Evolutionary conservation across 2,888 invertebrate species (phyloP).

Genomic region (Nomada lathburiana): DNA sequence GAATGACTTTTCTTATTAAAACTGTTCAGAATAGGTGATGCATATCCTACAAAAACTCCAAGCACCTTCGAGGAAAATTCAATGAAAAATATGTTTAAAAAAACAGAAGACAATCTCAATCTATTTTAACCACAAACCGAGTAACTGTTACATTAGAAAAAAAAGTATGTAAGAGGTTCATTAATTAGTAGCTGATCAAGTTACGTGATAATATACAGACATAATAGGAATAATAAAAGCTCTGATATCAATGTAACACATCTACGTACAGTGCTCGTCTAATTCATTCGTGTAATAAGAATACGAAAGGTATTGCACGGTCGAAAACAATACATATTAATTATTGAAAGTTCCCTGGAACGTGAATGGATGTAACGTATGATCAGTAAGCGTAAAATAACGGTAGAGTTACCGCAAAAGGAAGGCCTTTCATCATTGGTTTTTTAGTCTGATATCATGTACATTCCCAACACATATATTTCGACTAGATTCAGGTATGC

Average conservation of each 20-base stretch:
- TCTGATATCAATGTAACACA: not conserved
- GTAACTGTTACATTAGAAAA: too few species aligned
- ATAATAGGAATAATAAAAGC: not conserved
- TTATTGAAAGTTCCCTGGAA: slow-evolving; percentile 36
- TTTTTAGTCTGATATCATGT: slow-evolving; percentile 10
- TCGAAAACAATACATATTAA: slow-evolving; percentile 23
- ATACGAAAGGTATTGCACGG: not conserved
- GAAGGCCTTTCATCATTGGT: slow-evolving; percentile 27
- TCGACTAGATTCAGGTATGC: slow-evolving; percentile 2
- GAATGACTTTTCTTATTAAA: too few species aligned
- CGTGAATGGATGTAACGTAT: slow-evolving; percentile 40
- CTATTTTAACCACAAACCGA: too few species aligned
- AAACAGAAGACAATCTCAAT: too few species aligned
- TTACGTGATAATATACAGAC: not conserved
- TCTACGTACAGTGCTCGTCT: not conserved
- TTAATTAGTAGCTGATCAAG: not conserved
- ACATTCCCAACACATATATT: not conserved
- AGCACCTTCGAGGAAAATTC: too few species aligned
- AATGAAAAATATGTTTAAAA: too few species aligned
- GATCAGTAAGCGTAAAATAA: slow-evolving; percentile 50
- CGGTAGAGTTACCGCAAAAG: slow-evolving; percentile 38
- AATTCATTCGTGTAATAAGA: slow-evolving; percentile 4
- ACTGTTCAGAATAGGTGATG: too few species aligned
- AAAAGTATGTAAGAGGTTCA: not conserved
- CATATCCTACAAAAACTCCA: too few species aligned